Evolutionary conservation across 2,113 vertebrate genomes (phyloP).

Genomic region (Alouatta palliata): DNA sequence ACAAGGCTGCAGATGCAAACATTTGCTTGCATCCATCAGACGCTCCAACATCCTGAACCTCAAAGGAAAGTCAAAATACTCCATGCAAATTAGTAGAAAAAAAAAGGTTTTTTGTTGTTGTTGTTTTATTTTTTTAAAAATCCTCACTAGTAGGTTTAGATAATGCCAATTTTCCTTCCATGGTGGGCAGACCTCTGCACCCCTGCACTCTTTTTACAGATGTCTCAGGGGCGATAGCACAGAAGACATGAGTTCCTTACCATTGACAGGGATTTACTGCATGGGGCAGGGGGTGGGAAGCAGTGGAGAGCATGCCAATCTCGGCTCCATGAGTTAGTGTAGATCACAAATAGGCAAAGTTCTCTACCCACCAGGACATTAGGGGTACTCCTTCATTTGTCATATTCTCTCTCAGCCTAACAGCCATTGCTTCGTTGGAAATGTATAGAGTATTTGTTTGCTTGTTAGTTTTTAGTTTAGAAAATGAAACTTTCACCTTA

Average conservation of each 20-base stretch:
- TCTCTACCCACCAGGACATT: accelerated
- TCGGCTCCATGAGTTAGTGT: neutral
- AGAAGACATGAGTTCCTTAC: accelerated
- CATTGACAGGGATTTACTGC: accelerated
- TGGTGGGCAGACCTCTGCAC: accelerated
- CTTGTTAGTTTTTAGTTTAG: neutral
- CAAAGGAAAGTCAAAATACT: neutral
- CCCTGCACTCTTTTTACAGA: accelerated
- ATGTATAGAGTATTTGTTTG: neutral
- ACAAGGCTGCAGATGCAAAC: no score
- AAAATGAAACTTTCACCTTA: neutral
- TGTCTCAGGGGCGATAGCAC: accelerated
- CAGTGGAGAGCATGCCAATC: accelerated
- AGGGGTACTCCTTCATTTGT: neutral
- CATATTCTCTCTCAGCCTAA: neutral
- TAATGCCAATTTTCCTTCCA: accelerated
- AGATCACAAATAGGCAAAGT: neutral
- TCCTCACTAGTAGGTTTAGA: neutral
- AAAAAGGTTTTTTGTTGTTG: no score
- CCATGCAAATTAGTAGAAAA: no score
- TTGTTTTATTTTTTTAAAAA: no score
- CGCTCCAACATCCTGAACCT: neutral
- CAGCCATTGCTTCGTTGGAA: neutral
- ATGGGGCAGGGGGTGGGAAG: accelerated
- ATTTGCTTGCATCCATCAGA: neutral